Evolutionary conservation across 2,888 invertebrate species (phyloP), one percentile per base, ranked within the genome.

Genomic region (Panopea generosa): DNA sequence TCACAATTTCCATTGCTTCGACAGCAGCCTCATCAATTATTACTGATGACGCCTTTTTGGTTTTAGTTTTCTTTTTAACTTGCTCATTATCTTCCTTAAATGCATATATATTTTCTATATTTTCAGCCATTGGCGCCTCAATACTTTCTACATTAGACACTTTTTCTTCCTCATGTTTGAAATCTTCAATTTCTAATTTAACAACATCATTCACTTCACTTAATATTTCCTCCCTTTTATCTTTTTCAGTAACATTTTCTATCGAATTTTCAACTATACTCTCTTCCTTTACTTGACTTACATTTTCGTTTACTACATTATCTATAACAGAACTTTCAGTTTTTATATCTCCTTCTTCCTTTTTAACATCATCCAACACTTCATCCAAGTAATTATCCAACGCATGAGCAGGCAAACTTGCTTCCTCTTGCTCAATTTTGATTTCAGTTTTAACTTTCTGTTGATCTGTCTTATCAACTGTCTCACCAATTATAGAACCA

Each of bases 1-100:
- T 67, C n/a, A 61, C 43, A 40, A 73, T 73, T 20, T 67, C 67
- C 62, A 67, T 62, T 9, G 67, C 55, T 24, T 29, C 52, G 3
- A 67, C 67, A 6, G 65, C 49, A 16, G 65, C 72, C 26, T 72
- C 65, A 38, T 72, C 72, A 4, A 72, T 52, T 0, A 65, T 53
- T 3, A 27, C n/a, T 24, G 38, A 24, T 33, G 33, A 11, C n/a
- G n/a, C n/a, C 33, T 33, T 33, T 11, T 33, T 33, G 11, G 4
- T 33, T 33, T 33, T 33, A 33, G 33, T 18, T 29, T 55, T 47
- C 47, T 47, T 20, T 18, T 20, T 20, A 9, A 6, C 7, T 47
- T 18, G 4, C 4, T 20, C 20, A 4, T 9, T 47, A 6, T 47
- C 33, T 26, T 26, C 29, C 29, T 55, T 33, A 24, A n/a, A 29